Conservation (phyloP, 1,140 invertebrate genomes). For the Drosophila athabasca region DNA sequence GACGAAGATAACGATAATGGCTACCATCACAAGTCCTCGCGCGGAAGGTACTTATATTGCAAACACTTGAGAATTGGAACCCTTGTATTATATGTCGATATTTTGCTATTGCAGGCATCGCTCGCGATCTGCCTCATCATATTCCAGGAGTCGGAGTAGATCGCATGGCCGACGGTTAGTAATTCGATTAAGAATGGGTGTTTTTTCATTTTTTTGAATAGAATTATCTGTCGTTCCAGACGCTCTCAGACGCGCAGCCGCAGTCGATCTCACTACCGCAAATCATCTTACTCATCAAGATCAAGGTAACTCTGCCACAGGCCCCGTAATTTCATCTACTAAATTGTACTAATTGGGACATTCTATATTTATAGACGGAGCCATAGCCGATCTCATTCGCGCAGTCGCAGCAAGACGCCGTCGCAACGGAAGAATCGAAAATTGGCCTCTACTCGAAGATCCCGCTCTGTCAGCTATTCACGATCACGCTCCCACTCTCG, state of each 20-base stretch:
- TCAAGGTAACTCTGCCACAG: slow-evolving; percentile 46
- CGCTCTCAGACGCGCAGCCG: slow-evolving; percentile 65
- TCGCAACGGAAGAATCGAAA: slow-evolving; percentile 67
- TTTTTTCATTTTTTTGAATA: slow-evolving; percentile 30
- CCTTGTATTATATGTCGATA: too few relatives aligned
- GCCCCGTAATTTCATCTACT: not conserved
- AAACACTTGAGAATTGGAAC: too few relatives aligned
- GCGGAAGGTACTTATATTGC: slow-evolving; percentile 42
- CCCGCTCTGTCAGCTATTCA: slow-evolving; percentile 77
- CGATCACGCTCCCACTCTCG: slow-evolving; percentile 67
- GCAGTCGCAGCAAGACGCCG: slow-evolving; percentile 63
- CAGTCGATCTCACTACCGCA: slow-evolving; percentile 78
- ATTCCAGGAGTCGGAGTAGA: slow-evolving; percentile 83
- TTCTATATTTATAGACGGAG: slow-evolving; percentile 41
- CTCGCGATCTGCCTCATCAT: slow-evolving; percentile 67
- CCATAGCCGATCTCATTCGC: slow-evolving; percentile 62
- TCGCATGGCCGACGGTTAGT: slow-evolving; percentile 80
- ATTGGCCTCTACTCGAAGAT: slow-evolving; percentile 77
- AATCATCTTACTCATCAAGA: slow-evolving; percentile 71
- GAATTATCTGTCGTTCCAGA: slow-evolving; percentile 68
- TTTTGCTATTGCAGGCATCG: slow-evolving; percentile 76
- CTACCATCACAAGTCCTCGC: slow-evolving; percentile 64
- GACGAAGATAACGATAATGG: slow-evolving; percentile 51
- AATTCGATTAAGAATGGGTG: not conserved
- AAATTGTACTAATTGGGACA: not conserved